A percentile compares a stretch with the other conserved stretches of the same genome.
phyloP scores from a whole-genome alignment of 1,140 invertebrate species.

The Eurosta solidaginis region DNA sequence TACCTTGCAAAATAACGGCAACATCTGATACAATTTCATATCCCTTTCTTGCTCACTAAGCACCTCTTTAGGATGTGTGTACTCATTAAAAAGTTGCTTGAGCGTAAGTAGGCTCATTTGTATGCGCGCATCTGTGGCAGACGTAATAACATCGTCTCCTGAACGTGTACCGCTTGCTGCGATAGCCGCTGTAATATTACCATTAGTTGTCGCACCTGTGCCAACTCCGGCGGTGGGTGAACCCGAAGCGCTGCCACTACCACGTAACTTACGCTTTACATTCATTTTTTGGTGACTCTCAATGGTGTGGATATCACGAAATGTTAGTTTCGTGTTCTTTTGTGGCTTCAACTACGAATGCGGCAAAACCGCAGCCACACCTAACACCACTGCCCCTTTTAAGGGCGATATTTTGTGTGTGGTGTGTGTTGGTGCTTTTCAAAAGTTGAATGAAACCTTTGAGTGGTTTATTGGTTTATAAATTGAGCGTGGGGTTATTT shows the following conservation, averaged over 20 bases:
- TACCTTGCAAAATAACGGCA: conserved; percentile 98
- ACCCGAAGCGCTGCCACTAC: conserved; percentile 60
- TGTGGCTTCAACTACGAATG: conserved; percentile 14
- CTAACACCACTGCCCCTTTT: conserved; percentile 6
- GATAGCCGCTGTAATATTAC: background rate
- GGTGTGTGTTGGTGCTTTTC: background rate
- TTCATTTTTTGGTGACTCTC: conserved; percentile 67
- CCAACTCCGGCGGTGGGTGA: conserved; percentile 40
- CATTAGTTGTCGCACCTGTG: conserved; percentile 1
- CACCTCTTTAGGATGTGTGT: conserved; percentile 82
- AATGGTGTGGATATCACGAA: background rate
- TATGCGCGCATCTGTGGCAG: conserved; percentile 68
- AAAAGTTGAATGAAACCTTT: background rate
- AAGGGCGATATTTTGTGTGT: background rate
- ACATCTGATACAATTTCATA: conserved; percentile 95
- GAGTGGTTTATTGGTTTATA: background rate
- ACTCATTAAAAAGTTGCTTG: conserved; percentile 94
- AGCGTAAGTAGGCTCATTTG: conserved; percentile 93
- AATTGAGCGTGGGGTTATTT: background rate
- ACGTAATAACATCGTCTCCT: conserved; percentile 37
- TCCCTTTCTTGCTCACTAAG: conserved; percentile 84
- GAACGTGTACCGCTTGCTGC: conserved; percentile 40
- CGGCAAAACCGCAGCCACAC: conserved; percentile 5
- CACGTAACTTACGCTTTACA: conserved; percentile 81
- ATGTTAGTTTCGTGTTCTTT: background rate